These are phyloP conservation scores for Syrphus vitripennis DNA, from an alignment of 2,888 invertebrate species.

Conservation along the genomic window DNA sequence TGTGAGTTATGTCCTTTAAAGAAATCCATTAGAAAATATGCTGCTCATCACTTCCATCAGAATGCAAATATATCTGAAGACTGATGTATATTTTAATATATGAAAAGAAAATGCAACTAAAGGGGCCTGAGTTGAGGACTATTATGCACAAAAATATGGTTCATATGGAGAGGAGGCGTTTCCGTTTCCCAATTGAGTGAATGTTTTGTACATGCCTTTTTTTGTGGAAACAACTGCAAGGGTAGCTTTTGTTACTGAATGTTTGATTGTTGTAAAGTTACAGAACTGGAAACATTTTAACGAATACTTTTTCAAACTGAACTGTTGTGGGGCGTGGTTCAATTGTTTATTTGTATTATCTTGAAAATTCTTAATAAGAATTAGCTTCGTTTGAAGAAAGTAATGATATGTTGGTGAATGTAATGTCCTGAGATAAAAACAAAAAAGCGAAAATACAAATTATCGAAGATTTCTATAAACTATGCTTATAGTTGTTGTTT, in stretches of 20 bases:
- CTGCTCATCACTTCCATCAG: constrained; percentile 8
- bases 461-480: no score
- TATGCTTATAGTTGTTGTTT: no score
- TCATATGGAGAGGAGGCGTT: constrained; percentile 54
- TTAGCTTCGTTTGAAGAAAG: constrained; percentile 1
- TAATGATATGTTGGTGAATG: neutral
- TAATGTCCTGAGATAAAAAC: neutral
- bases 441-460: neutral
- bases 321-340: constrained; percentile 8
- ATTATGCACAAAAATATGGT: constrained; percentile 36
- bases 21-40: constrained; percentile 58
- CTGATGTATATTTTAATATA: constrained; percentile 1
- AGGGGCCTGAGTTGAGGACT: constrained; percentile 11
- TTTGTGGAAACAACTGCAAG: neutral
- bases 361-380: neutral
- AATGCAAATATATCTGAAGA: constrained; percentile 46
- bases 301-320: neutral
- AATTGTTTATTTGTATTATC: neutral
- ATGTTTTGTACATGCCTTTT: constrained; percentile 60
- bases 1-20: constrained; percentile 55
- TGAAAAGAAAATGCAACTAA: constrained; percentile 33
- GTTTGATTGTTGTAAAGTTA: neutral
- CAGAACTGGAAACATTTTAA: neutral
- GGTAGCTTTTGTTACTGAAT: constrained; percentile 28
- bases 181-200: constrained; percentile 63